Percentiles rank a stretch among this genome's conserved stretches.
phyloP scores from a whole-genome alignment of 1,140 invertebrate species.

The Achroia grisella region DNA sequence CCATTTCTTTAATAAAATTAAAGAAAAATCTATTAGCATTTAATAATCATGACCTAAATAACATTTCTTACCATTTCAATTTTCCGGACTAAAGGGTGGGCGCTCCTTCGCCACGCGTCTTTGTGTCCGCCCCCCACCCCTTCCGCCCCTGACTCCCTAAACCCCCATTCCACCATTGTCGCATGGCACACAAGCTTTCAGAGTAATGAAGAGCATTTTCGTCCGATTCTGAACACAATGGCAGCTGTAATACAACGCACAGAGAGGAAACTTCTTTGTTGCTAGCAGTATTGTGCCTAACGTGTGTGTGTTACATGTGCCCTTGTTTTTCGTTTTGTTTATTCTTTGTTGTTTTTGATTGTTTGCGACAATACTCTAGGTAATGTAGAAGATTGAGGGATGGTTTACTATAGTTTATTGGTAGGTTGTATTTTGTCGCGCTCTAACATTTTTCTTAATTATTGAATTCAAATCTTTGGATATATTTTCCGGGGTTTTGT shows the following conservation, averaged over 20 bases:
- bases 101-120: slow-evolving; percentile 45
- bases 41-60: slow-evolving; percentile 72
- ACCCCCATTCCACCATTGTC: slow-evolving; percentile 39
- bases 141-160: slow-evolving; percentile 11
- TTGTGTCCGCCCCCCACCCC: slow-evolving; percentile 36
- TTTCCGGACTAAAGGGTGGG: slow-evolving; percentile 66
- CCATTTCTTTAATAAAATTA: background rate
- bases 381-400: too few relatives aligned
- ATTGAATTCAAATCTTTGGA: too few relatives aligned
- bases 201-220: slow-evolving; percentile 72
- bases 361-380: slow-evolving; percentile 37
- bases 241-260: slow-evolving; percentile 62
- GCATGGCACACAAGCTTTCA: slow-evolving; percentile 68
- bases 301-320: slow-evolving; percentile 56
- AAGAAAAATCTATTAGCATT: slow-evolving; percentile 59
- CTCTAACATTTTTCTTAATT: too few relatives aligned
- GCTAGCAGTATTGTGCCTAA: slow-evolving; percentile 43
- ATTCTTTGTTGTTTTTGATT: slow-evolving; percentile 53
- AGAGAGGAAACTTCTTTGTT: slow-evolving; percentile 67
- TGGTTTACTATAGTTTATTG: too few relatives aligned
- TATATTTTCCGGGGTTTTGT: too few relatives aligned
- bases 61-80: slow-evolving; percentile 68
- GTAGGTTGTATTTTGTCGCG: too few relatives aligned
- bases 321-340: slow-evolving; percentile 45
- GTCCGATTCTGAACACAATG: slow-evolving; percentile 66